Conservation (phyloP, 2,888 invertebrate species). For the Diaperis boleti region DNA sequence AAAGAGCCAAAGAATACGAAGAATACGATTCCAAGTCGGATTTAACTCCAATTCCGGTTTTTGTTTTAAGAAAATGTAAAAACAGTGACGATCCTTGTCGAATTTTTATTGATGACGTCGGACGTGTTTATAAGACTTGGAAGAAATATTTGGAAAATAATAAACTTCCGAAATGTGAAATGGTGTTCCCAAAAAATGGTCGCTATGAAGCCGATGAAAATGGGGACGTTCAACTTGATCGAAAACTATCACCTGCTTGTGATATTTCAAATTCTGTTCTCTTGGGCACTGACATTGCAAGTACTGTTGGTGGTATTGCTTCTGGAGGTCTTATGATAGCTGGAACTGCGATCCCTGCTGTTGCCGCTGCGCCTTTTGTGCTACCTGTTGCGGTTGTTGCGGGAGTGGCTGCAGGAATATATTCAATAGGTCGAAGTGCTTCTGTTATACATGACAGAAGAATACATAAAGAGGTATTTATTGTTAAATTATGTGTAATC, state of each 20-base stretch:
- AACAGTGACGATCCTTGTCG: slow-evolving; percentile 55
- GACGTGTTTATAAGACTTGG: slow-evolving; percentile 71
- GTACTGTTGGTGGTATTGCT: slow-evolving; percentile 56
- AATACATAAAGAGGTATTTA: slow-evolving; percentile 69
- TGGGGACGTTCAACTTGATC: slow-evolving; percentile 54
- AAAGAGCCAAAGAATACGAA: slow-evolving; percentile 51
- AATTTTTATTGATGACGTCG: slow-evolving; percentile 59
- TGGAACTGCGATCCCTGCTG: slow-evolving; percentile 66
- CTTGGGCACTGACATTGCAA: slow-evolving; percentile 54
- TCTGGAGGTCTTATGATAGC: slow-evolving; percentile 63
- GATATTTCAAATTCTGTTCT: slow-evolving; percentile 51
- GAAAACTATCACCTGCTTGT: slow-evolving; percentile 58
- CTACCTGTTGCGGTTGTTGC: slow-evolving; percentile 63
- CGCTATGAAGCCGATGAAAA: slow-evolving; percentile 55
- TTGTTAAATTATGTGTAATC: too few relatives aligned
- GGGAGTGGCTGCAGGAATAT: slow-evolving; percentile 63
- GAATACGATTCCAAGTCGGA: slow-evolving; percentile 59
- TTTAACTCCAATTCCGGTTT: slow-evolving; percentile 58
- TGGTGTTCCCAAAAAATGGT: slow-evolving; percentile 70
- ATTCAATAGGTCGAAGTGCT: slow-evolving; percentile 69
- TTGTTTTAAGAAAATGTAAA: slow-evolving; percentile 60
- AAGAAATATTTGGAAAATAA: slow-evolving; percentile 68
- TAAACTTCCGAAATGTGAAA: slow-evolving; percentile 69
- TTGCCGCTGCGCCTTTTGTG: slow-evolving; percentile 67
- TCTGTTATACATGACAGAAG: slow-evolving; percentile 67